Percentiles rank a stretch among this genome's conserved stretches.
These are phyloP conservation scores for Rotaria macrura DNA, from an alignment of 2,888 invertebrate species.

Conservation along the genomic window DNA sequence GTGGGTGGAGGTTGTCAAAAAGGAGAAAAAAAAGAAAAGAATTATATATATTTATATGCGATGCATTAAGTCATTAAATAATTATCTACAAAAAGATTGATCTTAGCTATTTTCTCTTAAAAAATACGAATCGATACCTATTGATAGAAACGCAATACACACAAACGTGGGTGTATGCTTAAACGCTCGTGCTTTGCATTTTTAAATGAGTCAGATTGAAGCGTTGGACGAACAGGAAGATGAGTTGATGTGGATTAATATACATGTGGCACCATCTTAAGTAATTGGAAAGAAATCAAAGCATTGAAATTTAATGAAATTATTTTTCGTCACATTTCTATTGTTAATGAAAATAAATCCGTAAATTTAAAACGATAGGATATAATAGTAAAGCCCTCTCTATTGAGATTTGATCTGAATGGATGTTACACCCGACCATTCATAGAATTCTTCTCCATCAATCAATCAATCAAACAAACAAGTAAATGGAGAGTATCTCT, in stretches of 20 bases:
- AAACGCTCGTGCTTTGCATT: not conserved
- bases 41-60: not conserved
- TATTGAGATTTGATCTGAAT: not conserved
- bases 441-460: constrained; percentile 48
- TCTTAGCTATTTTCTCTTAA: not conserved
- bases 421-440: not conserved
- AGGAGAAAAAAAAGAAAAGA: not conserved
- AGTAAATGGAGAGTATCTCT: too few species aligned
- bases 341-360: not conserved
- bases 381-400: not conserved
- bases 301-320: not conserved
- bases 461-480: too few species aligned
- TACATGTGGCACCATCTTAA: not conserved
- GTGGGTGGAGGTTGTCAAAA: not conserved
- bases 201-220: not conserved
- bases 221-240: not conserved
- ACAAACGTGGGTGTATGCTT: not conserved
- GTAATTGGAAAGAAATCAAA: not conserved
- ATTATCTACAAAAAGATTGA: not conserved
- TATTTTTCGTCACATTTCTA: not conserved
- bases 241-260: not conserved
- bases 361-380: not conserved
- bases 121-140: not conserved
- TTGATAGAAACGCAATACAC: not conserved
- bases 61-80: not conserved